Evolutionary conservation across 2,113 vertebrate species (phyloP).

Genomic region (Carlito syrichta): DNA sequence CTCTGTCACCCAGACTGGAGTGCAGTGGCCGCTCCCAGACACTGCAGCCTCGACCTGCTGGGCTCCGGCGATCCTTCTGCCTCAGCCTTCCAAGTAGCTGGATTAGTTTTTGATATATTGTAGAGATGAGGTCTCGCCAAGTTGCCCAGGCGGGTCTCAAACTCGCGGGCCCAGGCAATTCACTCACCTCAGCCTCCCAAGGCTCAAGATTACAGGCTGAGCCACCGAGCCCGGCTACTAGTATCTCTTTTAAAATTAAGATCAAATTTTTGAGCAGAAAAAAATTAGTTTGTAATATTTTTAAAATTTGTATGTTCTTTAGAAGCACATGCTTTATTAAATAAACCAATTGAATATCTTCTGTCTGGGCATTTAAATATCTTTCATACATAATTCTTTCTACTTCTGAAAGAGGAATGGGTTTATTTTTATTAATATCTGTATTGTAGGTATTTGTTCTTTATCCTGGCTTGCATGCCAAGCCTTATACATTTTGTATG

Average conservation of each 20-base stretch:
- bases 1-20: no score
- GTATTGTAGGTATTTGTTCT: background rate
- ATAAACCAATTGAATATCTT: background rate
- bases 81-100: no score
- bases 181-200: no score
- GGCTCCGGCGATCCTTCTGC: no score
- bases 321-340: background rate
- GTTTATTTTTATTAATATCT: background rate
- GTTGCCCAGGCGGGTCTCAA: no score
- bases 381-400: background rate
- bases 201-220: no score
- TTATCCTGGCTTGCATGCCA: background rate
- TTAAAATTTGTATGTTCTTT: background rate
- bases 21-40: no score
- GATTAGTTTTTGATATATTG: no score
- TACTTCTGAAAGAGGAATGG: background rate
- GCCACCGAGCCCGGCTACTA: no score
- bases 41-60: no score
- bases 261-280: background rate
- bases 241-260: background rate
- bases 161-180: no score
- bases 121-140: no score
- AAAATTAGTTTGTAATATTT: background rate
- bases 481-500: background rate
- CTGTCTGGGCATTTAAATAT: background rate